Evolutionary conservation across 1,140 invertebrate genomes (phyloP).

Genomic region (Drosophila bocki): DNA sequence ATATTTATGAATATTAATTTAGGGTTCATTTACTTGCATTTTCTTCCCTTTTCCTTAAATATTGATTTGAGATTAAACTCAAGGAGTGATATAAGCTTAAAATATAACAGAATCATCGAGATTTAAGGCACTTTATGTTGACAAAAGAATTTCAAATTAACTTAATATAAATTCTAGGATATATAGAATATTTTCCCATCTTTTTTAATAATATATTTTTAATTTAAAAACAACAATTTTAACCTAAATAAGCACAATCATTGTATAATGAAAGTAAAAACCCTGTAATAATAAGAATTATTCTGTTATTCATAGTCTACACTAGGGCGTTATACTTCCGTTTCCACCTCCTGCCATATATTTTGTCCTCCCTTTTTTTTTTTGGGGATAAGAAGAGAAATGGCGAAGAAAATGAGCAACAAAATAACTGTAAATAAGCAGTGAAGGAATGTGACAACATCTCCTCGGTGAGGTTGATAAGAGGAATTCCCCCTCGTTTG

Average conservation of each 20-base stretch:
- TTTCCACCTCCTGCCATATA: not conserved
- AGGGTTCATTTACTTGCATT: not conserved
- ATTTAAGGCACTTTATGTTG: not conserved
- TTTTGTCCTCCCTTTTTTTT: conserved; percentile 17
- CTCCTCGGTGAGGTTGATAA: conserved; percentile 46
- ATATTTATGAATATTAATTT: not conserved
- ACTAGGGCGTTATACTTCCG: conserved; percentile 39
- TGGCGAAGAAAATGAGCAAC: conserved; percentile 45
- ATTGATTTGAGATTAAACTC: not conserved
- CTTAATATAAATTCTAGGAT: not conserved
- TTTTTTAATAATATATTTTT: not conserved
- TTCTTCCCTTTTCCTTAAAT: not conserved
- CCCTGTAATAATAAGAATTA: conserved; percentile 64
- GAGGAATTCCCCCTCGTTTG: conserved; percentile 37
- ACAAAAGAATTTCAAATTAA: not conserved
- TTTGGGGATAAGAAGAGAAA: conserved; percentile 30
- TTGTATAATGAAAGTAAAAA: conserved; percentile 3
- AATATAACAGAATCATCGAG: not conserved
- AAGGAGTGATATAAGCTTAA: not conserved
- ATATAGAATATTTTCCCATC: not conserved
- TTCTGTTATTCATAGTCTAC: conserved; percentile 39
- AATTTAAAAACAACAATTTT: conserved; percentile 4
- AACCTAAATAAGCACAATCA: conserved; percentile 20
- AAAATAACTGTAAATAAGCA: conserved; percentile 80
- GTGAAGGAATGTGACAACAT: conserved; percentile 63